Base-by-base conservation (phyloP, 2,113 vertebrate genomes). In the Seriola rivoliana region DNA sequence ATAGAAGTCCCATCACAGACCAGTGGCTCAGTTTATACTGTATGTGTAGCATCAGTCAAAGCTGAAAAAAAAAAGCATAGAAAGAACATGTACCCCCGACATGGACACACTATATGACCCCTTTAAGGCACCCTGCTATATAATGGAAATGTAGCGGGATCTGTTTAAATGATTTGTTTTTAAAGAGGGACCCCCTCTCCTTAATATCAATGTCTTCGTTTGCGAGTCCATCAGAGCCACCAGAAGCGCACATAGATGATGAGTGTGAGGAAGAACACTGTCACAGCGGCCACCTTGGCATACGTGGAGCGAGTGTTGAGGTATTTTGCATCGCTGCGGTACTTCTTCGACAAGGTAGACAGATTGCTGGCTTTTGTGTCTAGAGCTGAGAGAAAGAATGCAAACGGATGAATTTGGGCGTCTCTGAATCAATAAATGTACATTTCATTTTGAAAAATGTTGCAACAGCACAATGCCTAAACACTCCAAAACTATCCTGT, bases 301-400 rank as follows among this genome's bases (percentile, higher is more conserved):
- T 99, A 99, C 0, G 97, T 97, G 90, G 98, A 99, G 58, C 98
- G 97, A 87, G 97, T 99, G 93, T 99, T 99, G 93, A 99, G 96
- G 81, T 99, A 99, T 83, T 98, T 98, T 0, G 98, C 98, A 0
- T 99, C 97, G 64, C 97, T 97, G 75, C 97, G 96, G 94, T 99
- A 99, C 90, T 99, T 99, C 95, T 99, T 98, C 1, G 98, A 99
- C 92, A 98, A 92, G 90, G 94, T 96, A 91, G 97, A 96, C 86
- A 99, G 91, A 86, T 97, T 98, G 94, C 96, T 98, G 92, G 97
- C 98, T 94, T 99, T 99, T 32, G 97, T 97, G 94, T 99, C 97
- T 3, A 99, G 94, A 82, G 96, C 98, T 99, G 95, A 79, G 85
- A 79, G 59, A 21, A 21, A 72, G 29, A 9, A 34, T 0, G 12